Conservation (phyloP, 30 jellyfish, hydroid and myxozoan species). For the Mastigias papua region DNA sequence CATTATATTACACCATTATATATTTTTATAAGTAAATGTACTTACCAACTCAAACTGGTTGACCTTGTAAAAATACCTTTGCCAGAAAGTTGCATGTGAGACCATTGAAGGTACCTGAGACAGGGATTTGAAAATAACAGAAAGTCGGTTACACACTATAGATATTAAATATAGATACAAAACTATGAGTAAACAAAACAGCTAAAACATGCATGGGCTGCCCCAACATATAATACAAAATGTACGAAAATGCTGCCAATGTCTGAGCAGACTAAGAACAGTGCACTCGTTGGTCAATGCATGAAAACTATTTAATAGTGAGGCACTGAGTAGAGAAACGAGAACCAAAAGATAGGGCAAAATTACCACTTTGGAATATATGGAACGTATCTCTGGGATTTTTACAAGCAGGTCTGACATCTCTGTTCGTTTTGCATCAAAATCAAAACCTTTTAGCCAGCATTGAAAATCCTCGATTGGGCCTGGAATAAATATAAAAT, state of each 20-base stretch:
- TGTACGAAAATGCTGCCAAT: too few relatives aligned
- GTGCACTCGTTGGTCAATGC: too few relatives aligned
- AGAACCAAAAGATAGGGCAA: background rate
- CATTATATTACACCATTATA: too few relatives aligned
- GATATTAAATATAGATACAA: too few relatives aligned
- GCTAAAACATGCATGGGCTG: too few relatives aligned
- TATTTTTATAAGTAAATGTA: too few relatives aligned
- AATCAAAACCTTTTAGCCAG: constrained; percentile 77
- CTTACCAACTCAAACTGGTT: constrained; percentile 66
- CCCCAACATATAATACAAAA: too few relatives aligned
- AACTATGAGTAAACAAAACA: too few relatives aligned
- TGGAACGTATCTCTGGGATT: constrained; percentile 76
- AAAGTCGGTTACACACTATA: too few relatives aligned
- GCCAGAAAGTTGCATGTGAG: constrained; percentile 88
- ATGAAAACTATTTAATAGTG: too few relatives aligned
- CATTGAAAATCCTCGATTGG: constrained; percentile 47
- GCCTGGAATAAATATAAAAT: constrained; percentile 1
- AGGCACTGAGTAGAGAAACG: too few relatives aligned
- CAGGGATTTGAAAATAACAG: background rate
- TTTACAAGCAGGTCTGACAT: constrained; percentile 85
- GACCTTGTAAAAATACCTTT: constrained; percentile 79
- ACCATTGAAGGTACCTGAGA: constrained; percentile 86
- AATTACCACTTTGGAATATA: constrained; percentile 78
- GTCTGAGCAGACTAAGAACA: too few relatives aligned
- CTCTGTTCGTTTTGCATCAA: constrained; percentile 77